Percentiles rank a stretch among this genome's conserved stretches.
phyloP scores from a whole-genome alignment of 2,797 vertebrate genomes.

The Falco berigora region DNA sequence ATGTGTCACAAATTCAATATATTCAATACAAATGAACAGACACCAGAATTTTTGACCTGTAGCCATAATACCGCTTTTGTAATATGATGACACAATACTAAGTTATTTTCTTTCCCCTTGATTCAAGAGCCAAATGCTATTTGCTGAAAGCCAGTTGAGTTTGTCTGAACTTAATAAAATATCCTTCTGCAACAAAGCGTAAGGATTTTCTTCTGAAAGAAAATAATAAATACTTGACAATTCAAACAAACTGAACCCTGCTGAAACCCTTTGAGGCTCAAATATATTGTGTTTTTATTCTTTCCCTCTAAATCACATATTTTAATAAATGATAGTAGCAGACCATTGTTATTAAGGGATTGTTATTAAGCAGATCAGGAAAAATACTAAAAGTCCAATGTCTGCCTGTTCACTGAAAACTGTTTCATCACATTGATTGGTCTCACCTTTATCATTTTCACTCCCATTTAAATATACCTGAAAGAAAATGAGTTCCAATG shows the following conservation, averaged over 20 bases:
- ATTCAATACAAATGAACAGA: neutral
- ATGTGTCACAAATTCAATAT: neutral
- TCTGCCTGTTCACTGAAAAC: neutral
- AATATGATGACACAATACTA: slow-evolving; percentile 30
- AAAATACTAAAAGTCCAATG: neutral
- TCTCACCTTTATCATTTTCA: neutral
- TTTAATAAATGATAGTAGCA: slow-evolving; percentile 26
- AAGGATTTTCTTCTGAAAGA: slow-evolving; percentile 29
- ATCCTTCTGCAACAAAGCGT: slow-evolving; percentile 2
- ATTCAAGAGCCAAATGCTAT: slow-evolving; percentile 44
- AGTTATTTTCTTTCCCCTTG: slow-evolving; percentile 29
- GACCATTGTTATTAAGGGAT: neutral
- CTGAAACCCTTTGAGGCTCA: neutral
- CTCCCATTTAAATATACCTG: neutral
- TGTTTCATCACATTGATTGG: neutral
- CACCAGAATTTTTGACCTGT: neutral
- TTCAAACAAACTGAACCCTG: slow-evolving; percentile 50
- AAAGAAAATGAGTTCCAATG: slow-evolving; percentile 17
- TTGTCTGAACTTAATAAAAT: slow-evolving; percentile 54
- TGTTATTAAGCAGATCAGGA: neutral
- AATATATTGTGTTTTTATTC: neutral
- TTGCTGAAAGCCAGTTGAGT: slow-evolving; percentile 40
- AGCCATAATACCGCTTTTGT: slow-evolving; percentile 6
- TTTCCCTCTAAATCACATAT: neutral
- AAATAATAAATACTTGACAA: slow-evolving; percentile 62